Conservation (phyloP, 2,797 vertebrate genomes). For the Macropodus opercularis region DNA sequence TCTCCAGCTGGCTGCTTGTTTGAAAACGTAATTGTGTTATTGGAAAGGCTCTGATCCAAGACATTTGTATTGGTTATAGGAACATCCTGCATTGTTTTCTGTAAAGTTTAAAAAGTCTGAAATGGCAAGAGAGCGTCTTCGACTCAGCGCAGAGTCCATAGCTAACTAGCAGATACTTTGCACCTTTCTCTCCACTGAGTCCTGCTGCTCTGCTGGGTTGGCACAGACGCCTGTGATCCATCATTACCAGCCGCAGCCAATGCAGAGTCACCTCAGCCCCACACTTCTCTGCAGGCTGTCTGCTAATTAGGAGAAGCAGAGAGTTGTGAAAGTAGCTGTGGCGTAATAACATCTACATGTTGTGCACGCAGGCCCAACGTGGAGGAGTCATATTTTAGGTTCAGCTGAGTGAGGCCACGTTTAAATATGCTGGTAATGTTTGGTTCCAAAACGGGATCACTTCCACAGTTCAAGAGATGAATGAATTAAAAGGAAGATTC, state of each 20-base stretch:
- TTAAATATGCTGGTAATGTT: slow-evolving; percentile 46
- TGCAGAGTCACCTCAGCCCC: slow-evolving; percentile 56
- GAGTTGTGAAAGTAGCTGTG: slow-evolving; percentile 50
- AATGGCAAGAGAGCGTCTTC: not conserved
- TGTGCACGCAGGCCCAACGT: slow-evolving; percentile 23
- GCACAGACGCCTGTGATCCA: slow-evolving; percentile 60
- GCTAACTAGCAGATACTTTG: slow-evolving; percentile 34
- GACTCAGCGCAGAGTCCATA: slow-evolving; percentile 3
- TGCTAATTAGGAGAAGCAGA: slow-evolving; percentile 65
- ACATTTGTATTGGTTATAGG: not conserved
- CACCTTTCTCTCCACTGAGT: slow-evolving; percentile 21
- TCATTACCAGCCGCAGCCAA: slow-evolving; percentile 61
- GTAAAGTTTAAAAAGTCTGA: not conserved
- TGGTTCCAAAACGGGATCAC: slow-evolving; percentile 21
- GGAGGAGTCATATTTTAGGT: slow-evolving; percentile 39
- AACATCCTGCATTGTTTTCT: not conserved
- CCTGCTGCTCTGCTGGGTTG: slow-evolving; percentile 51
- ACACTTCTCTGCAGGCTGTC: slow-evolving; percentile 58
- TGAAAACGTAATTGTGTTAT: too few relatives aligned
- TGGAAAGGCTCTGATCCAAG: too few relatives aligned
- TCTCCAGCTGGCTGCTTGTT: too few relatives aligned
- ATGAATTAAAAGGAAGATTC: not conserved
- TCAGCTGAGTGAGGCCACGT: slow-evolving; percentile 23
- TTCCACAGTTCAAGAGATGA: slow-evolving; percentile 1
- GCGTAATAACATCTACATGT: slow-evolving; percentile 52